Evolutionary conservation across 2,888 invertebrate genomes (phyloP), one percentile per base, ranked within the genome.

Genomic region (Eupeodes luniger): DNA sequence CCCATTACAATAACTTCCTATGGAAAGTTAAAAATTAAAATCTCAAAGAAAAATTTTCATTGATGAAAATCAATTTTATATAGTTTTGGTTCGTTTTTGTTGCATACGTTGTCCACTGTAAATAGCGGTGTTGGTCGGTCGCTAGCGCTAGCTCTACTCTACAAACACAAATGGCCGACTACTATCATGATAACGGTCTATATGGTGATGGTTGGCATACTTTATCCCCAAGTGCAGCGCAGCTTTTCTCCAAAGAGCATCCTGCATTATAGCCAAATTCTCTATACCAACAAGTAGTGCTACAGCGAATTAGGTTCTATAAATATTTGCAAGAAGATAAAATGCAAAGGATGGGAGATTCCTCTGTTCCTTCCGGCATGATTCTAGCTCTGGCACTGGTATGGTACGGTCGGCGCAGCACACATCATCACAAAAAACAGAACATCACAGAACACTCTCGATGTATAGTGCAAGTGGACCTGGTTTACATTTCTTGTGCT

Each of bases 251-350:
- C 80, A 70, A 69, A 80, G 69, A 85, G 75, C 76, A 76, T 70
- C 44, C 44, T n/a, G 59, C 51, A 59, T 34, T 44, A 14, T 40
- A 64, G 27, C 62, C 55, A 6, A 36, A 51, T 27, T 40, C 40
- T 4, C 16, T 55, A 14, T 69, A 53, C 69, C 55, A 78, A 53
- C 74, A 40, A 84, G 72, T 72, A 77, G 57, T 83, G 66, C 77
- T 59, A 59, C 67, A 74, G 59, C 62, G 85, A 85, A 88, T 85
- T 85, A 88, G 85, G 85, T 85, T 88, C 55, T 74, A 85, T 78
- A 88, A 88, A 88, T 85, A 88, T 85, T 85, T 88, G 85, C 81
- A 34, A 81, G 51, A 78, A 81, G 83, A 87, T 80, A 72, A 87
- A 76, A 69, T 44, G 74, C 72, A 74, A 61, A 66, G 61, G 53